Percentiles rank a stretch among this genome's conserved stretches.
These are phyloP conservation scores for Macaria notata DNA, from an alignment of 2,888 invertebrate species.

Conservation along the genomic window DNA sequence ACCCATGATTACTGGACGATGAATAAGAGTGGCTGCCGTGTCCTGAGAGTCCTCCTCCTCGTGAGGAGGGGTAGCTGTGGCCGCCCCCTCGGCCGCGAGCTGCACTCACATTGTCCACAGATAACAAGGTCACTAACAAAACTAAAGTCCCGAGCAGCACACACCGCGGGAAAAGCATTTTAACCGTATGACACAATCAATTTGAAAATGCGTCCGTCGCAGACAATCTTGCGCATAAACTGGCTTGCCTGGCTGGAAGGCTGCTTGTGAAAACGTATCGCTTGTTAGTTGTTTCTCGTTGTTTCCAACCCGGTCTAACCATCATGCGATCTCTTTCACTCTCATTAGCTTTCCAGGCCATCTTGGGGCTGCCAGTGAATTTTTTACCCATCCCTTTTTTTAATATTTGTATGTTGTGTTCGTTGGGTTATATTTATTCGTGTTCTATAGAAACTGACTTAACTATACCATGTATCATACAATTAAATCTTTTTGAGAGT, in stretches of 20 bases:
- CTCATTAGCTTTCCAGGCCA: neutral
- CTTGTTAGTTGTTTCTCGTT: constrained; percentile 13
- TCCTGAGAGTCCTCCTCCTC: constrained; percentile 47
- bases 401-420: too few relatives aligned
- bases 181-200: constrained; percentile 32
- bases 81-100: constrained; percentile 34
- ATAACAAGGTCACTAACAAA: constrained; percentile 43
- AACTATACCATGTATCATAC: too few relatives aligned
- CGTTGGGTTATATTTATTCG: neutral
- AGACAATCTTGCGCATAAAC: constrained; percentile 48
- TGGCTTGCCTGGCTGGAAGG: constrained; percentile 13
- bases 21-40: constrained; percentile 48
- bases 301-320: constrained; percentile 21
- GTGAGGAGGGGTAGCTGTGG: constrained; percentile 39
- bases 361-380: constrained; percentile 6
- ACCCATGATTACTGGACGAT: constrained; percentile 35
- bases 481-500: too few relatives aligned
- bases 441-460: neutral
- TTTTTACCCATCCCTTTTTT: neutral
- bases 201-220: constrained; percentile 32
- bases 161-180: constrained; percentile 49
- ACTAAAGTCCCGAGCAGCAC: constrained; percentile 50
- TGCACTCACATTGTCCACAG: constrained; percentile 33
- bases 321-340: constrained; percentile 6
- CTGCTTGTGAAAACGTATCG: constrained; percentile 19